Evolutionary conservation across 2,113 vertebrate species (phyloP), one percentile per base, ranked within the genome.

Genomic region (Macrotis lagotis): DNA sequence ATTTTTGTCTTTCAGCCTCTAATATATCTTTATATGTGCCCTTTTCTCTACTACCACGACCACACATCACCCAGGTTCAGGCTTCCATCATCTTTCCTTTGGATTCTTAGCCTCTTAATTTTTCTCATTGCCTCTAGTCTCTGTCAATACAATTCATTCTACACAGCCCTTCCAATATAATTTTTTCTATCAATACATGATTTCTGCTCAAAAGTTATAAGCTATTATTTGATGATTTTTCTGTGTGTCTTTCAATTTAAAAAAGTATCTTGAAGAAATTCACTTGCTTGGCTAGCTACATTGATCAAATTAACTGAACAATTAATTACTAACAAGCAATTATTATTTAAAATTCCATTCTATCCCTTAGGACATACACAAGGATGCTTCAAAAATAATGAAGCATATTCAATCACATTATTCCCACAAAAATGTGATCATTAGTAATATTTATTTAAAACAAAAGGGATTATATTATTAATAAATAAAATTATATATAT

Each of bases 321-420:
- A 83, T 83, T 83, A 83, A 83, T 83, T 83, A 83, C 66, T 44
- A 83, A 83, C 66, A 83, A 83, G 66, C 66, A 83, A 83, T 83
- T 83, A 83, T 44, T 83, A 83, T 83, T 83, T 83, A 83, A 83
- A 83, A 83, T 83, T 44, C 66, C n/a, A 83, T 44, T 83, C 66
- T 83, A 44, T 83, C 66, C 66, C 66, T 83, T n/a, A 83, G 66
- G 66, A 83, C 66, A 74, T 74, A 74, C n/a, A n/a, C n/a, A 83
- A 83, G 66, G 66, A 83, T 83, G 66, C n/a, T 44, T 22, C 37
- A 83, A 83, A 74, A 83, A 74, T 74, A 83, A 83, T 83, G 66
- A 83, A 83, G 5, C 37, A 83, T 83, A 83, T n/a, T 83, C n/a
- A 44, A 83, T 83, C 66, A 22, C 7, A 83, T 83, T 83, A 16